phyloP scores from a whole-genome alignment of 2,797 vertebrate genomes.

The Halcyon leucocephala region DNA sequence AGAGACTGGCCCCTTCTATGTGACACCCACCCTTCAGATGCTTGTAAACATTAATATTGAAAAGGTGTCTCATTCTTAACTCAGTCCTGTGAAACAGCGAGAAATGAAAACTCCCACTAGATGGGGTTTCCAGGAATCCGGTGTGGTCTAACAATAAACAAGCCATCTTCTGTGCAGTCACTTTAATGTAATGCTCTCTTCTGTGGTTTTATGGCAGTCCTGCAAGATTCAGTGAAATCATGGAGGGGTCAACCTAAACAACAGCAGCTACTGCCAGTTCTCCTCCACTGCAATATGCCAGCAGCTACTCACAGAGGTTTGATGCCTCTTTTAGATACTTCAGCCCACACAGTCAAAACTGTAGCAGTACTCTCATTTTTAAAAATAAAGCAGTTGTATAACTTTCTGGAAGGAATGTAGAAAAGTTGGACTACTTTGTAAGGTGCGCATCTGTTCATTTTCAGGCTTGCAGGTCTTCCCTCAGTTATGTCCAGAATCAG shows the following conservation, averaged over 20 bases:
- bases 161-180: not conserved
- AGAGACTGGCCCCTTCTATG: too few species aligned
- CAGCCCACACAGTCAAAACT: not conserved
- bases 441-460: not conserved
- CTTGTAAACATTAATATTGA: too few species aligned
- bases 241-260: not conserved
- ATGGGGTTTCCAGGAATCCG: not conserved
- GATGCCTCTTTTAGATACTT: not conserved
- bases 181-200: not conserved
- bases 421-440: not conserved
- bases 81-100: not conserved
- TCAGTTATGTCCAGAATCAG: not conserved
- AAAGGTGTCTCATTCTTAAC: not conserved
- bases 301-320: not conserved
- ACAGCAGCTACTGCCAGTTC: not conserved
- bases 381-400: not conserved
- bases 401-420: not conserved
- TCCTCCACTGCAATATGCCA: not conserved
- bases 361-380: not conserved
- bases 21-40: too few species aligned
- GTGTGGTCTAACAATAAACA: not conserved
- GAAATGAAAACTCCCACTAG: not conserved
- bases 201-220: not conserved
- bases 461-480: not conserved
- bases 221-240: not conserved